Percentiles rank a stretch among this genome's conserved stretches.
These are phyloP conservation scores for Paedocypris micromegethes DNA, from an alignment of 2,797 vertebrate genomes.

Conservation along the genomic window DNA sequence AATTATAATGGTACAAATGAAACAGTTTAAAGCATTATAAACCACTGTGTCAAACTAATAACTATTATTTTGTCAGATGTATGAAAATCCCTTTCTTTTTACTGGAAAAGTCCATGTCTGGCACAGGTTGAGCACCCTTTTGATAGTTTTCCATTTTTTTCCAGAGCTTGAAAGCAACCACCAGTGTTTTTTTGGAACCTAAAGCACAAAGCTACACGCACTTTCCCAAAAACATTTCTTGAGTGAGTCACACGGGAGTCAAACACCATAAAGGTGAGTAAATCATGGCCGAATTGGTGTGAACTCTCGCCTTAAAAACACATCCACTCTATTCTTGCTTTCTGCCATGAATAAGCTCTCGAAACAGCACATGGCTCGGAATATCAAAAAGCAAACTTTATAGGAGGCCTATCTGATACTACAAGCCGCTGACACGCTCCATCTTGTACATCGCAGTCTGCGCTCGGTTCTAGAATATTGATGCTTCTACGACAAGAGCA, in stretches of 20 bases:
- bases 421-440: slow-evolving; percentile 13
- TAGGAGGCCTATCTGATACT: slow-evolving; percentile 7
- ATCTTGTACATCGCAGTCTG: slow-evolving; percentile 15
- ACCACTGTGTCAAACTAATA: too few species aligned
- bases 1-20: too few species aligned
- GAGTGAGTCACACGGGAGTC: too few species aligned
- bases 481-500: slow-evolving; percentile 20
- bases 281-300: background rate
- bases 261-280: background rate
- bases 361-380: slow-evolving; percentile 9
- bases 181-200: too few species aligned
- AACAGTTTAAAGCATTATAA: too few species aligned
- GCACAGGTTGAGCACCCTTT: too few species aligned
- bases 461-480: slow-evolving; percentile 27
- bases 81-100: too few species aligned
- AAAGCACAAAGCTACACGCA: too few species aligned
- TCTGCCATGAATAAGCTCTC: slow-evolving; percentile 5
- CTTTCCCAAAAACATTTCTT: background rate
- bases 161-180: too few species aligned
- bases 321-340: background rate
- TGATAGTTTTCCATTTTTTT: too few species aligned
- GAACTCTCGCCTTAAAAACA: slow-evolving; percentile 7
- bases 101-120: too few species aligned
- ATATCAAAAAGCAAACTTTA: slow-evolving; percentile 17
- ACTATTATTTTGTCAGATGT: too few species aligned